These are phyloP conservation scores for Barnardius zonarius DNA, from an alignment of 2,113 vertebrate genomes.

Conservation along the genomic window DNA sequence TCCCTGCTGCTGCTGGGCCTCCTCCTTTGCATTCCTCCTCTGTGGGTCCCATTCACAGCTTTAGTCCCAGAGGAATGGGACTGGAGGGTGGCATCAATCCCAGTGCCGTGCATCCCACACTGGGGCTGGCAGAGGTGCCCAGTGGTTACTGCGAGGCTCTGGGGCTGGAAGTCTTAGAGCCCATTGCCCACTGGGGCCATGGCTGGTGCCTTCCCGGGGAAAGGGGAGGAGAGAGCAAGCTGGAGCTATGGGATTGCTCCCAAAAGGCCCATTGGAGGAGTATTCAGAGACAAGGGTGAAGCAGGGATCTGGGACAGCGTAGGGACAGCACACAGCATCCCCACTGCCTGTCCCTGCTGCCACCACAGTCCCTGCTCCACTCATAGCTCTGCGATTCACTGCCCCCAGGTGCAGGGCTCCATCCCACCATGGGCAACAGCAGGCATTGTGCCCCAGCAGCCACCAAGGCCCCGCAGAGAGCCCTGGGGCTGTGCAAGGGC, in stretches of 20 bases:
- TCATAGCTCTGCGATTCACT: not conserved
- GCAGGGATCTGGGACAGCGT: not conserved
- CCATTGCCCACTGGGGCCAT: not conserved
- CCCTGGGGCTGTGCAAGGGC: not conserved
- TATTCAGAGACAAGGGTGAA: not conserved
- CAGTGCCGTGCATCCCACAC: not conserved
- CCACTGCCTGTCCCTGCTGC: fast-evolving
- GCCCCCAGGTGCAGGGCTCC: not conserved
- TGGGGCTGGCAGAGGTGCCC: not conserved
- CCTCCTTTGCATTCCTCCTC: not conserved
- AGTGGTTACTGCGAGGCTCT: not conserved
- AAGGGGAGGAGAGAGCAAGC: not conserved
- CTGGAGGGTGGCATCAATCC: not conserved
- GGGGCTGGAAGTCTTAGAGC: not conserved
- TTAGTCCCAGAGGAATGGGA: not conserved
- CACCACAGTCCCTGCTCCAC: not conserved
- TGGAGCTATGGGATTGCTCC: not conserved
- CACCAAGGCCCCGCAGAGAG: not conserved
- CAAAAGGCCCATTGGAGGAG: not conserved
- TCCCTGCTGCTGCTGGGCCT: not conserved
- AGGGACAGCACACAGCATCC: not conserved
- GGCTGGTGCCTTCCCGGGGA: not conserved
- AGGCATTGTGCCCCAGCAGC: not conserved
- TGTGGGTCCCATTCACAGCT: not conserved
- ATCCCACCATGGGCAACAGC: fast-evolving